A percentile compares a stretch with the other conserved stretches of the same genome.
phyloP scores from a whole-genome alignment of 2,797 vertebrate species.

The Meda fulgida region DNA sequence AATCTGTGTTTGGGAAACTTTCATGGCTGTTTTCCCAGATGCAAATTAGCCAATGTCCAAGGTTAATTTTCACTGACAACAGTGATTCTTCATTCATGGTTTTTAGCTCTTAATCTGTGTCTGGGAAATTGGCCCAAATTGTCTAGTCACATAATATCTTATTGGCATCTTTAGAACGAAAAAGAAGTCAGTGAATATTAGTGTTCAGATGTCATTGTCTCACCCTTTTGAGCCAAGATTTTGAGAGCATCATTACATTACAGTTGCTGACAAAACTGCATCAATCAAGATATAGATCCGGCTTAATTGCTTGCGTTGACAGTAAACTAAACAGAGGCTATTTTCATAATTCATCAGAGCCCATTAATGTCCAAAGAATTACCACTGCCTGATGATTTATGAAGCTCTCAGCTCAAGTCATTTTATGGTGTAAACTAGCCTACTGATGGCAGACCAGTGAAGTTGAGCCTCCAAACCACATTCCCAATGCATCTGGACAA shows the following conservation, averaged over 20 bases:
- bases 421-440: constrained; percentile 22
- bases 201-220: neutral
- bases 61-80: constrained; percentile 24
- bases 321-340: constrained; percentile 50
- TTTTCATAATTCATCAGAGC: constrained; percentile 48
- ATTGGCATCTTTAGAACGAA: constrained; percentile 16
- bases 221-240: constrained; percentile 3
- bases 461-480: neutral
- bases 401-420: neutral
- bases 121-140: constrained; percentile 37
- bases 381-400: constrained; percentile 38
- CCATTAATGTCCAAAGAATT: constrained; percentile 38
- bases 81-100: constrained; percentile 25
- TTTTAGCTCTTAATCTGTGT: constrained; percentile 28
- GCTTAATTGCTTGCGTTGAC: constrained; percentile 48
- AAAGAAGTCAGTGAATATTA: constrained; percentile 1
- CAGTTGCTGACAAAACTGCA: constrained; percentile 46
- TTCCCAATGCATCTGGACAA: constrained; percentile 16
- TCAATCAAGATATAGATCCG: constrained; percentile 50
- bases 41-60: constrained; percentile 26
- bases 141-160: constrained; percentile 19
- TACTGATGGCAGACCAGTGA: neutral
- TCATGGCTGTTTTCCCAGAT: constrained; percentile 21
- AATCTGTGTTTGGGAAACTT: constrained; percentile 31
- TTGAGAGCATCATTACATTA: constrained; percentile 36